Percentiles rank a stretch among this genome's conserved stretches.
These are phyloP conservation scores for Batillaria attramentaria DNA, from an alignment of 1,140 invertebrate genomes.

Conservation along the genomic window DNA sequence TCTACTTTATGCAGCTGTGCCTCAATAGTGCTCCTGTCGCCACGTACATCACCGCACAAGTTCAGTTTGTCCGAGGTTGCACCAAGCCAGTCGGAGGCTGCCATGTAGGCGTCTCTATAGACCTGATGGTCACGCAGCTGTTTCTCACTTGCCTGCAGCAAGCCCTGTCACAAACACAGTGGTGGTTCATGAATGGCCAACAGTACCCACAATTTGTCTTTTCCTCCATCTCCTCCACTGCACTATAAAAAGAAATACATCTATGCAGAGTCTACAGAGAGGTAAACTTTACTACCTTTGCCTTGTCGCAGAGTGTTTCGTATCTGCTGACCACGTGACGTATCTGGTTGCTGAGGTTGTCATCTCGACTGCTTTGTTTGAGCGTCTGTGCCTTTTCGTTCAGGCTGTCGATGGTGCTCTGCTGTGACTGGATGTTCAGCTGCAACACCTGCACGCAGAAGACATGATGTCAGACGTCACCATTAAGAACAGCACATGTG, in stretches of 20 bases:
- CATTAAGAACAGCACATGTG: slow-evolving; percentile 6
- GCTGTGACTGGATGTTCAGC: slow-evolving; percentile 92
- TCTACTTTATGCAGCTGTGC: slow-evolving; percentile 91
- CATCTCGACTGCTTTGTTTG: slow-evolving; percentile 88
- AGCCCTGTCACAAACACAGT: slow-evolving; percentile 72
- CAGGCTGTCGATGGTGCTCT: slow-evolving; percentile 91
- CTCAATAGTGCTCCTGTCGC: slow-evolving; percentile 91
- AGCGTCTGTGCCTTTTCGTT: slow-evolving; percentile 91
- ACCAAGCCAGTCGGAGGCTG: slow-evolving; percentile 74
- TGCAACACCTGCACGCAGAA: slow-evolving; percentile 75
- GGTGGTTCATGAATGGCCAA: neutral
- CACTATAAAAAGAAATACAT: slow-evolving; percentile 22
- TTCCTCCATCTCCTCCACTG: neutral
- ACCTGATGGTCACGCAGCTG: slow-evolving; percentile 86
- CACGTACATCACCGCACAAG: slow-evolving; percentile 89
- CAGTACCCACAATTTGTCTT: neutral
- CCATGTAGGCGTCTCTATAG: slow-evolving; percentile 65
- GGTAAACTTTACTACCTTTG: slow-evolving; percentile 74
- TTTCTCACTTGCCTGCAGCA: slow-evolving; percentile 88
- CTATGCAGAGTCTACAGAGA: neutral
- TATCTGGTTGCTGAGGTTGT: slow-evolving; percentile 85
- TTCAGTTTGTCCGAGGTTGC: slow-evolving; percentile 88
- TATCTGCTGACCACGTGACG: slow-evolving; percentile 87
- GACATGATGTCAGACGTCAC: neutral
- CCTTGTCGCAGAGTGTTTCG: slow-evolving; percentile 80